Conservation (phyloP, 1,140 invertebrate genomes). For the Drosophila sp. region DNA sequence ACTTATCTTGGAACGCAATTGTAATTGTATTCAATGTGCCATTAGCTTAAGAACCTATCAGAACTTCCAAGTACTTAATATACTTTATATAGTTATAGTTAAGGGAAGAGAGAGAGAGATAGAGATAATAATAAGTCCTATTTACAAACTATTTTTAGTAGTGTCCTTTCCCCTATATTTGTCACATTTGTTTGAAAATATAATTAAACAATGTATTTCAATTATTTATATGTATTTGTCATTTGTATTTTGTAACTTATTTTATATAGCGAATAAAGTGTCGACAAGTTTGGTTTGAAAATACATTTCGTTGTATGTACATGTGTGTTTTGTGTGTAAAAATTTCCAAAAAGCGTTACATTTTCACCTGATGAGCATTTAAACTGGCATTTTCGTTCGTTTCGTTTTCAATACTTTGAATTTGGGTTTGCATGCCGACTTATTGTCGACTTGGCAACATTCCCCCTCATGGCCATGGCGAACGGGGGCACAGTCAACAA, state of each 20-base stretch:
- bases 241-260: constrained; percentile 67
- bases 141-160: constrained; percentile 9
- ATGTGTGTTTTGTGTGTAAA: constrained; percentile 15
- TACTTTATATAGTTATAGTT: not conserved
- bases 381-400: not conserved
- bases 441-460: constrained; percentile 49
- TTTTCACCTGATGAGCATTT: constrained; percentile 54
- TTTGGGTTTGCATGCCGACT: constrained; percentile 8
- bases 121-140: not conserved
- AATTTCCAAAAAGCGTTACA: constrained; percentile 23
- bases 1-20: constrained; percentile 53
- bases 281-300: constrained; percentile 57
- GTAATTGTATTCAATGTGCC: constrained; percentile 75
- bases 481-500: constrained; percentile 61
- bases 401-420: not conserved
- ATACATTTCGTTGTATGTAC: constrained; percentile 30
- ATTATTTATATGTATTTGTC: constrained; percentile 44
- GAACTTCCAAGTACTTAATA: constrained; percentile 50
- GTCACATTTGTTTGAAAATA: constrained; percentile 16
- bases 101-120: not conserved
- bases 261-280: constrained; percentile 74
- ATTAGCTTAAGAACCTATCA: constrained; percentile 64
- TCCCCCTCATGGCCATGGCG: constrained; percentile 12
- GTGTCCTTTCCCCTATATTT: constrained; percentile 1
- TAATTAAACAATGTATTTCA: constrained; percentile 39